Evolutionary conservation across 2,888 invertebrate species (phyloP), one percentile per base, ranked within the genome.

Genomic region (Xestia c-nigrum): DNA sequence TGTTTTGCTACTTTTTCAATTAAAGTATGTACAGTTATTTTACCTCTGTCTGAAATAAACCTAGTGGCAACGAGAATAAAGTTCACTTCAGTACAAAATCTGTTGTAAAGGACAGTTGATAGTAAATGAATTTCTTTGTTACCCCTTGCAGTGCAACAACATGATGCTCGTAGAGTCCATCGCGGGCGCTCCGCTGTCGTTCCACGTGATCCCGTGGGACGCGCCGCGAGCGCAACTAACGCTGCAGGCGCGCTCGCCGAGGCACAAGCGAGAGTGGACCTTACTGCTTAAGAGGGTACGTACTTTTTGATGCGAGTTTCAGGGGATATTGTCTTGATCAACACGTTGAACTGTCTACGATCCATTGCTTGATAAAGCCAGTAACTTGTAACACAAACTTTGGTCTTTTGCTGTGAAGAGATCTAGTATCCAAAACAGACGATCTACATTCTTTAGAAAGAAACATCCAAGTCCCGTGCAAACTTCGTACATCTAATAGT

Each of bases 161-260:
- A 97, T 99, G 97, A 99, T 99, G 99, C 95, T 99, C 81, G 99
- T 99, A 88, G 99, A 99, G 93, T 99, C 99, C 90, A 98, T 99
- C 89, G 98, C 99, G 73, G 99, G 99, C 38, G 99, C 99, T 89
- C 99, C 99, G 59, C 97, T 99, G 71, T 99, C 99, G 91, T 99
- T 99, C 96, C 99, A 99, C 96, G 99, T 99, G 88, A 98, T 99
- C 91, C 99, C 99, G 65, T 99, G 99, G 97, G 99, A 99, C 96
- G 99, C 99, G 96, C 99, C 99, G 80, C 97, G 98, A 78, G 97
- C 98, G 76, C 99, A 99, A 95, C 98, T 99, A 91, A 99, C 99
- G 3, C 95, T 99, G 87, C 98, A 98, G 96, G 99, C 99, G 21
- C 96, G 98, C 68, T 98, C 98, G 87, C 97, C 98, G 72, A 98